Base-by-base conservation (phyloP, 2,113 vertebrate species). In the Channa maculata region DNA sequence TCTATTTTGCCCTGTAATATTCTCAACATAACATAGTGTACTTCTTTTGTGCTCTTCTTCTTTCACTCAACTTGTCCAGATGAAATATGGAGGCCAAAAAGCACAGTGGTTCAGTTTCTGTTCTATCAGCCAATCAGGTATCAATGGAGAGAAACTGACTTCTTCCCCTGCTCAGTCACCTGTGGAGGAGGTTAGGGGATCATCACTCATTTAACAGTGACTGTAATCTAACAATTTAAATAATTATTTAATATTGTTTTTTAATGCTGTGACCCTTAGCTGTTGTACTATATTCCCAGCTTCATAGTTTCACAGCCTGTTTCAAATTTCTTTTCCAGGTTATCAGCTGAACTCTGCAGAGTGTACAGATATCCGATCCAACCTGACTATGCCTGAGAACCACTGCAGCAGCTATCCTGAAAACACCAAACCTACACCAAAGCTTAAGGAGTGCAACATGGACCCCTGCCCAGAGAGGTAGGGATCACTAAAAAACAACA, bases 331-430 rank as follows among this genome's bases (percentile, higher is more conserved):
- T 0, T 12, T 44, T 5, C 7, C 69, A 98, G 97, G 97, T 44
- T 98, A 98, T 77, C 97, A 98, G 92, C 95, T 98, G 8, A 98
- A 96, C 78, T 98, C 97, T 12, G 97, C 97, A 0, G 97, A 98
- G 9, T 98, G 97, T 0, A 59, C 93, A 82, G 97, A 98, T 79
- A 93, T 96, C 71, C 95, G 96, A 14, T 90, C 94, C 80, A 96
- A 95, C 87, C 95, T 94, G 10, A 95, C 94, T 0, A 92, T 96
- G 33, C 92, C 96, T 1, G 96, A 98, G 68, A 95, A 97, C 6
- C 95, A 96, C 37, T 98, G 97, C 24, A 94, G 95, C 59, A 95
- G 95, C 85, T 96, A 96, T 34, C 96, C 96, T 0, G 96, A 98
- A 84, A 98, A 98, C 68, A 95, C 95, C 75, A 98, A 97, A 62